Percentiles rank a stretch among this genome's conserved stretches.
phyloP scores from a whole-genome alignment of 2,113 vertebrate genomes.

The Platycercus adscitus region DNA sequence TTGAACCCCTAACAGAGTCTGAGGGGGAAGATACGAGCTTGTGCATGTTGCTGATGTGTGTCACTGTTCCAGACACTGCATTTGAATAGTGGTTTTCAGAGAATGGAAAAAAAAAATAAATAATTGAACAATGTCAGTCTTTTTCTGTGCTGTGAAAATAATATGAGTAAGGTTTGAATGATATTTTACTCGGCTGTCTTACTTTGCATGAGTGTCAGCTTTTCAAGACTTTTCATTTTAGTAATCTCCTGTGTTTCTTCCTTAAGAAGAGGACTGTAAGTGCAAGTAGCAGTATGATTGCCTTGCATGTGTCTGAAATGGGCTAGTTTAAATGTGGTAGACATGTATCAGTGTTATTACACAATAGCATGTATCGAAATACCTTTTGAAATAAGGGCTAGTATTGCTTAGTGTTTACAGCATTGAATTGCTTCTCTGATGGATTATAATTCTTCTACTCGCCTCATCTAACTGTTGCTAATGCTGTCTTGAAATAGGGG shows the following conservation, averaged over 20 bases:
- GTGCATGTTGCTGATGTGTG: neutral
- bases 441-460: neutral
- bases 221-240: neutral
- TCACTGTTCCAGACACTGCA: rapidly evolving
- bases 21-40: neutral
- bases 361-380: neutral
- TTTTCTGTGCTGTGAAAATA: neutral
- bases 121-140: neutral
- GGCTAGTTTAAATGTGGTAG: neutral
- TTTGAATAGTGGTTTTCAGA: neutral
- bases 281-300: neutral
- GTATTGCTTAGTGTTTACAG: neutral
- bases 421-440: neutral
- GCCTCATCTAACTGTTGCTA: neutral
- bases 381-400: neutral
- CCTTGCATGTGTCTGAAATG: neutral
- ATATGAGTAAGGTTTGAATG: neutral
- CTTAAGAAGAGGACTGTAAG: neutral
- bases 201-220: neutral
- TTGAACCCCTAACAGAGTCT: neutral
- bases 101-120: neutral
- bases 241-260: neutral
- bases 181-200: neutral
- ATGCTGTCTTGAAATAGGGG: neutral
- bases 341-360: neutral